Conservation (phyloP, 1,140 invertebrate genomes). For the Chrysomallon squamiferum region DNA sequence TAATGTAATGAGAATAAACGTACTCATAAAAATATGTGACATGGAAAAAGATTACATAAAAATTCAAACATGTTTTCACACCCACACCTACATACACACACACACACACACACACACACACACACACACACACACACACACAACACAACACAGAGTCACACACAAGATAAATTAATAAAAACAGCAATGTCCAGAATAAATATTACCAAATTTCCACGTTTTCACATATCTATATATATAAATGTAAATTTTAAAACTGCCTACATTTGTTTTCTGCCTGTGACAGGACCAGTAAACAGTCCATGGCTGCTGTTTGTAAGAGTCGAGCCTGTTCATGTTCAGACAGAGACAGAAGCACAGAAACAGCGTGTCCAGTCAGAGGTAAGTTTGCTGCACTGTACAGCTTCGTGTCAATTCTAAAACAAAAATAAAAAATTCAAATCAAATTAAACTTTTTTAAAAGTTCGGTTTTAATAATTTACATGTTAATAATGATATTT, state of each 20-base stretch:
- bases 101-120: neutral
- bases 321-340: constrained; percentile 37
- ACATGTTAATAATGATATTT: no score
- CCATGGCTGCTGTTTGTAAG: constrained; percentile 40
- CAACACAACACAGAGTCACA: no score
- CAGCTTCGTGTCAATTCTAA: constrained; percentile 34
- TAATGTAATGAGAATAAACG: neutral
- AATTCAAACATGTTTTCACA: neutral
- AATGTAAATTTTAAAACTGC: no score
- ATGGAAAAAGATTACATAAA: neutral
- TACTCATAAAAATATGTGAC: neutral
- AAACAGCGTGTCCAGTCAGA: constrained; percentile 45
- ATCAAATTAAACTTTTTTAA: no score
- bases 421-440: constrained; percentile 19
- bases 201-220: no score
- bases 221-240: no score
- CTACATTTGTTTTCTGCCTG: constrained; percentile 41
- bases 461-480: no score
- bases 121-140: no score
- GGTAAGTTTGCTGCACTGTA: constrained; percentile 40
- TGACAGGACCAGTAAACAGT: constrained; percentile 35
- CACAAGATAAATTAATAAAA: no score
- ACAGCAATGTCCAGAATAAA: no score
- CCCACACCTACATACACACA: neutral
- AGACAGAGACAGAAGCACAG: constrained; percentile 41